A percentile compares a stretch with the other conserved stretches of the same genome.
Evolutionary conservation across 1,140 invertebrate genomes (phyloP).

Genomic region (Acyrthosiphon pisum): DNA sequence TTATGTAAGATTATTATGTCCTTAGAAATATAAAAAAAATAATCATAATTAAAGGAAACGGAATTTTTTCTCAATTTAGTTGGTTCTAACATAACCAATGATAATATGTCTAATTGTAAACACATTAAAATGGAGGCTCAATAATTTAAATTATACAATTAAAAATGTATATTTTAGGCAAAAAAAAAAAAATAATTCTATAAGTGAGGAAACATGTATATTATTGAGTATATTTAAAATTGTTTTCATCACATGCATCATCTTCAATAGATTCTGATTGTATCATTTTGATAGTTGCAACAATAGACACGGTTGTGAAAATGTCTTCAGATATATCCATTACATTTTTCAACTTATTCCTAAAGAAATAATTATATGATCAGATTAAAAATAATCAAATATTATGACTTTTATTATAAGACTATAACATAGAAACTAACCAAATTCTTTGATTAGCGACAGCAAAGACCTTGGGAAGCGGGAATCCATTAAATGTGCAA

Average conservation of each 20-base stretch:
- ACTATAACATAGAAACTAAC: slow-evolving; percentile 63
- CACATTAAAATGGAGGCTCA: neutral
- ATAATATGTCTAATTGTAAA: neutral
- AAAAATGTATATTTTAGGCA: neutral
- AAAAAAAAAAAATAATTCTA: neutral
- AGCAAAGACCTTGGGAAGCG: slow-evolving; percentile 74
- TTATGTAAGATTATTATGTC: too few relatives aligned
- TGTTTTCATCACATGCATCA: neutral
- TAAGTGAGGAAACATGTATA: slow-evolving; percentile 12
- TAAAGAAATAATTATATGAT: neutral
- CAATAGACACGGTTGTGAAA: slow-evolving; percentile 3
- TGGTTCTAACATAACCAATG: neutral
- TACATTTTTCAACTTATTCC: slow-evolving; percentile 26
- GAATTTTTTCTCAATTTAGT: slow-evolving; percentile 25
- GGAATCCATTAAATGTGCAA: slow-evolving; percentile 90
- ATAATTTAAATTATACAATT: neutral
- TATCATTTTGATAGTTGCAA: slow-evolving; percentile 33
- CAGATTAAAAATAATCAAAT: neutral
- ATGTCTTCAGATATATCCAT: slow-evolving; percentile 19
- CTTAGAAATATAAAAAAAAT: too few relatives aligned
- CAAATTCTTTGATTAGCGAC: slow-evolving; percentile 68
- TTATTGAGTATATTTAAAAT: neutral
- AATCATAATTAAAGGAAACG: neutral
- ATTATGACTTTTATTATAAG: too few relatives aligned
- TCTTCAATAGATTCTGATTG: slow-evolving; percentile 8